Evolutionary conservation across 2,888 invertebrate species (phyloP), one percentile per base, ranked within the genome.

Genomic region (Colletes collaris): DNA sequence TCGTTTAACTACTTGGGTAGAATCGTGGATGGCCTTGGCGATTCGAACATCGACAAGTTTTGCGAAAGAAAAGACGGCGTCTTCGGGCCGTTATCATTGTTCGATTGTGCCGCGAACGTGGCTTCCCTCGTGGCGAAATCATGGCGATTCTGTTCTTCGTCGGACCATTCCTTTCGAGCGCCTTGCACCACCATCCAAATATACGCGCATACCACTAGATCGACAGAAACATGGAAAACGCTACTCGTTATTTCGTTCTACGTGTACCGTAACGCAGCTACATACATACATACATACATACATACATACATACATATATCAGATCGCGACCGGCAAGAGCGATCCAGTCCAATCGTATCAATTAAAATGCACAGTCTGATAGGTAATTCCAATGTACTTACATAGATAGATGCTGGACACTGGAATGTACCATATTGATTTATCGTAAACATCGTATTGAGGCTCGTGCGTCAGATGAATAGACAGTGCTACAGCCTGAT

Each of bases 171-270:
- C 52, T 83, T 89, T 58, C 89, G 89, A 3, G 91, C 91, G n/a
- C 86, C 76, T 71, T 90, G 90, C 6, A 93, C 91, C 27, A 91
- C 74, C 86, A 89, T 87, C 91, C 92, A 92, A 63, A 91, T 90
- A 76, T 91, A 93, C 40, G 85, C 77, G 68, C 89, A 88, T 10
- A 89, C 56, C 65, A 91, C 93, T 92, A 82, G 2, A 78, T 19
- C 16, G 50, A 46, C 0, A 56, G 16, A 84, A 87, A 63, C 2
- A 49, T 5, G 66, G 10, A 49, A 60, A 16, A 8, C 4, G n/a
- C n/a, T 4, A 19, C 11, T 49, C 13, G n/a, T n/a, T 37, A 50
- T 19, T 7, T n/a, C 1, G 16, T 19, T 40, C 35, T 4, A 8
- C n/a, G 4, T 4, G 16, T 3, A 27, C 44, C 8, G 10, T 11